Evolutionary conservation across 2,888 invertebrate species (phyloP).

Genomic region (Drosophila nigritarsus): DNA sequence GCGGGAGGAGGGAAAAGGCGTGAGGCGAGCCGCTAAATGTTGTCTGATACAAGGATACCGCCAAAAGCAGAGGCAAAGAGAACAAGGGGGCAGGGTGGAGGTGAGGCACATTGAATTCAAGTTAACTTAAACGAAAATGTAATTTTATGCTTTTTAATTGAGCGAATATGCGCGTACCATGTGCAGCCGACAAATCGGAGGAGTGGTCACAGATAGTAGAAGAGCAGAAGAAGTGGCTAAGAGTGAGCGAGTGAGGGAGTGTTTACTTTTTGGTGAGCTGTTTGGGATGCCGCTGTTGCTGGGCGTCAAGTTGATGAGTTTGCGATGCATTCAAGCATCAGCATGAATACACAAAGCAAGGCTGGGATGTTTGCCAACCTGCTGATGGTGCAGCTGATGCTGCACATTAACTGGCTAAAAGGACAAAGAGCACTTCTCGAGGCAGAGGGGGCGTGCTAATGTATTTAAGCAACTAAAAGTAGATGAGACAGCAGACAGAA

Average conservation of each 20-base stretch:
- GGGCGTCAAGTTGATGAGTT: slow-evolving; percentile 68
- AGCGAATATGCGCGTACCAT: slow-evolving; percentile 77
- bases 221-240: slow-evolving; percentile 1
- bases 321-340: slow-evolving; percentile 77
- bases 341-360: slow-evolving; percentile 64
- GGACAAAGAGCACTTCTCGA: slow-evolving; percentile 20
- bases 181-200: slow-evolving; percentile 39
- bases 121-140: slow-evolving; percentile 79
- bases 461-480: slow-evolving; percentile 60
- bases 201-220: background rate
- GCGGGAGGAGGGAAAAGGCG: background rate
- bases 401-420: slow-evolving; percentile 51
- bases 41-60: slow-evolving; percentile 27
- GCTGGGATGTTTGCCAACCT: slow-evolving; percentile 33
- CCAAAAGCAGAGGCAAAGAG: slow-evolving; percentile 27
- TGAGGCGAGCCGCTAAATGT: slow-evolving; percentile 8
- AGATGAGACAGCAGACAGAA: slow-evolving; percentile 30
- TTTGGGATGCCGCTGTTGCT: background rate
- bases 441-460: slow-evolving; percentile 47
- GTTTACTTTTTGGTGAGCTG: slow-evolving; percentile 4
- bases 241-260: background rate
- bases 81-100: background rate
- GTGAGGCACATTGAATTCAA: slow-evolving; percentile 18
- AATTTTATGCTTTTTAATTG: slow-evolving; percentile 82
- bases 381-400: slow-evolving; percentile 45